phyloP scores from a whole-genome alignment of 2,113 vertebrate species.

The Gulo gulo region DNA sequence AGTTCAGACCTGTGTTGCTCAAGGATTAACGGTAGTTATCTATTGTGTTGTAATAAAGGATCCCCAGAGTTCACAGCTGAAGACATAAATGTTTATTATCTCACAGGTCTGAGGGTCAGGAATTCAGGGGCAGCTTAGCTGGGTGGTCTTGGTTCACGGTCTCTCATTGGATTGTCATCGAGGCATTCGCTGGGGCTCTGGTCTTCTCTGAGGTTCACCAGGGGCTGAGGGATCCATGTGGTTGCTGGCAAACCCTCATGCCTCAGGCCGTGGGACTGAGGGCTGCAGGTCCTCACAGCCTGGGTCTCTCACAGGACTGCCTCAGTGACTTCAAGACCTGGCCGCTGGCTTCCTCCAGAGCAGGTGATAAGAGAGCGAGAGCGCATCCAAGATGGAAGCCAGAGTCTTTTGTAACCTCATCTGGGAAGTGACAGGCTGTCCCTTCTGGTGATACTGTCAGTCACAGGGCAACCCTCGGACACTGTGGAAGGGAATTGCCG shows the following conservation, averaged over 20 bases:
- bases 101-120: background rate
- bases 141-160: background rate
- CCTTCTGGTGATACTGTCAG: background rate
- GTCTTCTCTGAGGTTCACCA: background rate
- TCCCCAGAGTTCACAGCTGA: background rate
- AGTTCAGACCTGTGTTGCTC: background rate
- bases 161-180: background rate
- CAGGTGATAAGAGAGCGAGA: background rate
- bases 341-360: background rate
- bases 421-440: background rate
- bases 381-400: background rate
- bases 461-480: background rate
- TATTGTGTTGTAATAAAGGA: background rate
- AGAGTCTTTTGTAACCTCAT: background rate
- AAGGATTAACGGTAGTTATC: background rate
- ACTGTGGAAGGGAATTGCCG: background rate
- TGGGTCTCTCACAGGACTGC: background rate
- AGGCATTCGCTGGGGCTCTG: accelerated
- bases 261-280: background rate
- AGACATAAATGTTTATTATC: background rate
- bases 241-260: background rate
- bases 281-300: background rate
- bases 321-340: background rate
- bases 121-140: background rate
- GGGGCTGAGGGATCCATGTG: no score